Conservation (phyloP, 1,140 invertebrate genomes). For the Gryon sp. region DNA sequence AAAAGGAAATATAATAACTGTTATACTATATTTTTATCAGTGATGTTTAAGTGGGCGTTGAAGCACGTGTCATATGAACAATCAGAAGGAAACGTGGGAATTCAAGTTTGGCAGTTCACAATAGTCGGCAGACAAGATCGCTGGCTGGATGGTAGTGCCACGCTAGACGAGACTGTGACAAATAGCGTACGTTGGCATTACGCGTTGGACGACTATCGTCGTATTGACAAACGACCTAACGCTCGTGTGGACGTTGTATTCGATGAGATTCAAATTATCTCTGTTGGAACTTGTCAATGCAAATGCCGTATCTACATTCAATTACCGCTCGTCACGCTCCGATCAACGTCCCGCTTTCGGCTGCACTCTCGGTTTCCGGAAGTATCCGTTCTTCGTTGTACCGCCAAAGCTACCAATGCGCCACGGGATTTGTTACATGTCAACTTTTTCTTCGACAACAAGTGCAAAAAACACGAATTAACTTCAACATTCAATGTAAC, state of each 20-base stretch:
- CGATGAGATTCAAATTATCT: constrained; percentile 80
- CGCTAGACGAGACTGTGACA: constrained; percentile 72
- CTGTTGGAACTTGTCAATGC: constrained; percentile 79
- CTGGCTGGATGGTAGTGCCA: constrained; percentile 51
- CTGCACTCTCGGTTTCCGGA: constrained; percentile 55
- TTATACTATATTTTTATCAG: no score
- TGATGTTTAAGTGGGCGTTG: no score
- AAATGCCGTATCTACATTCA: constrained; percentile 79
- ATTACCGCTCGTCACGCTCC: constrained; percentile 79
- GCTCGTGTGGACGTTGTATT: constrained; percentile 75
- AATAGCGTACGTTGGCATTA: constrained; percentile 71
- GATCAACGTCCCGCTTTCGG: constrained; percentile 70
- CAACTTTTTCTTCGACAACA: constrained; percentile 3
- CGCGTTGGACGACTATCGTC: constrained; percentile 72
- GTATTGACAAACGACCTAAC: constrained; percentile 79
- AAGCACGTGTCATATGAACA: constrained; percentile 31
- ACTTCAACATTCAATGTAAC: no score
- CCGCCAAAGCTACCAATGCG: constrained; percentile 37
- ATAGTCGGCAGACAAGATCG: constrained; percentile 42
- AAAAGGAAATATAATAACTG: no score
- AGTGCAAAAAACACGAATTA: no score
- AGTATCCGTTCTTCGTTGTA: constrained; percentile 58
- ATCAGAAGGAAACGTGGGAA: constrained; percentile 37
- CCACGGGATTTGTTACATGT: constrained; percentile 2
- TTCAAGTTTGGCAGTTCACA: constrained; percentile 48